Conservation (phyloP, 2,797 vertebrate genomes). For the Zalophus californianus region DNA sequence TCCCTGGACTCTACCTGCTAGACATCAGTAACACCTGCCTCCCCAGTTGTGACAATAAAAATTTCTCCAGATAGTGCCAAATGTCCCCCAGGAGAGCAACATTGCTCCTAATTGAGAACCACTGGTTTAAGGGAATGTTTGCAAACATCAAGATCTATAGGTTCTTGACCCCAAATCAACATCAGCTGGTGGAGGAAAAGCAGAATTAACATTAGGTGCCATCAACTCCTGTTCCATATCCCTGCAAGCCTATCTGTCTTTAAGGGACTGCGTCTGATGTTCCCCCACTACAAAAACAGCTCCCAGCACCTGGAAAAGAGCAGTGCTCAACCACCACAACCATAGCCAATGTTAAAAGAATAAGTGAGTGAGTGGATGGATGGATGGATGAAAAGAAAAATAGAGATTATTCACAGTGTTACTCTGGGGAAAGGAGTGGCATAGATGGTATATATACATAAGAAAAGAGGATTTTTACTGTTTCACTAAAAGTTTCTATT, state of each 20-base stretch:
- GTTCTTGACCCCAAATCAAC: not conserved
- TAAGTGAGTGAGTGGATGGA: not conserved
- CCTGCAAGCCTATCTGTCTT: not conserved
- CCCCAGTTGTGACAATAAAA: not conserved
- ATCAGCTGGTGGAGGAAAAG: not conserved
- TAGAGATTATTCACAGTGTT: not conserved
- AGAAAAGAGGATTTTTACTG: constrained; percentile 10
- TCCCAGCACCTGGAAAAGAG: not conserved
- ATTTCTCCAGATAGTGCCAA: not conserved
- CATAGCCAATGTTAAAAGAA: not conserved
- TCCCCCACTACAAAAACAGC: not conserved
- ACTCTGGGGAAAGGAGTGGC: not conserved
- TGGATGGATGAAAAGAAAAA: not conserved
- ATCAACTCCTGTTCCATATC: not conserved
- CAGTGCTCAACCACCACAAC: not conserved
- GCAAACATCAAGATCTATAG: not conserved
- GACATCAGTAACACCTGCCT: not conserved
- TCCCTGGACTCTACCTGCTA: not conserved
- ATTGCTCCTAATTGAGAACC: not conserved
- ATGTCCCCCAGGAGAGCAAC: not conserved
- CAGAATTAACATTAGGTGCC: not conserved
- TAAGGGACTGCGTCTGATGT: not conserved
- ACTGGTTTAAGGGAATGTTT: not conserved
- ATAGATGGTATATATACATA: not conserved
- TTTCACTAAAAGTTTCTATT: constrained; percentile 20